Conservation (phyloP, 2,888 invertebrate species). For the Drosophila tanythrix region DNA sequence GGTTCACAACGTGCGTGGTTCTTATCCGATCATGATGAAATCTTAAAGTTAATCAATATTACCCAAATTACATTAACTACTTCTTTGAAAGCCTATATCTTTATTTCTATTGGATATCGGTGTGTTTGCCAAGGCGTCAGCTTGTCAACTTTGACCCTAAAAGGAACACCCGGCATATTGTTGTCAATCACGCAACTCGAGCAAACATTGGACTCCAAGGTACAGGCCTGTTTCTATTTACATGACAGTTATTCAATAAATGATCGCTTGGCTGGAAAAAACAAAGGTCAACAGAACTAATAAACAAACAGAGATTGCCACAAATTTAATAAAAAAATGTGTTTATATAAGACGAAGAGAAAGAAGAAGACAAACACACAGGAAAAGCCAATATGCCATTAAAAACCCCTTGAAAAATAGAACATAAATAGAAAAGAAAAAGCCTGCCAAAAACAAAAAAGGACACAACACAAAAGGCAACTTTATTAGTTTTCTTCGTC, state of each 20-base stretch:
- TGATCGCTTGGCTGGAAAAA: not conserved
- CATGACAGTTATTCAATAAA: not conserved
- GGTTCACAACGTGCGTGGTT: not conserved
- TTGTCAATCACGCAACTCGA: not conserved
- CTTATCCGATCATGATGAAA: not conserved
- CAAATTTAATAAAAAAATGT: not conserved
- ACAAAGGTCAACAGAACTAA: not conserved
- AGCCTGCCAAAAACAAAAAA: conserved; percentile 4
- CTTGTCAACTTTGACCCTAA: conserved; percentile 9
- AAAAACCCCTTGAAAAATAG: not conserved
- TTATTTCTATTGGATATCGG: not conserved
- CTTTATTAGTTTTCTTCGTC: conserved; percentile 25
- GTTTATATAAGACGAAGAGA: not conserved
- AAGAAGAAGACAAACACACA: not conserved
- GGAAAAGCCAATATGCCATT: not conserved
- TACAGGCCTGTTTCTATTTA: not conserved
- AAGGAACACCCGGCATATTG: not conserved
- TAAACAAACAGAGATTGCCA: not conserved
- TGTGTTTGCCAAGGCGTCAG: not conserved
- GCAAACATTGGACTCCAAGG: not conserved
- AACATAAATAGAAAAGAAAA: conserved; percentile 15
- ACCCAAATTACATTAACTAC: not conserved
- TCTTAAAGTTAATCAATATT: not conserved
- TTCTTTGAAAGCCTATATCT: not conserved
- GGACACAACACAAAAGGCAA: conserved; percentile 13